Base-by-base conservation (phyloP, 2,888 invertebrate genomes). In the Atherix ibis region DNA sequence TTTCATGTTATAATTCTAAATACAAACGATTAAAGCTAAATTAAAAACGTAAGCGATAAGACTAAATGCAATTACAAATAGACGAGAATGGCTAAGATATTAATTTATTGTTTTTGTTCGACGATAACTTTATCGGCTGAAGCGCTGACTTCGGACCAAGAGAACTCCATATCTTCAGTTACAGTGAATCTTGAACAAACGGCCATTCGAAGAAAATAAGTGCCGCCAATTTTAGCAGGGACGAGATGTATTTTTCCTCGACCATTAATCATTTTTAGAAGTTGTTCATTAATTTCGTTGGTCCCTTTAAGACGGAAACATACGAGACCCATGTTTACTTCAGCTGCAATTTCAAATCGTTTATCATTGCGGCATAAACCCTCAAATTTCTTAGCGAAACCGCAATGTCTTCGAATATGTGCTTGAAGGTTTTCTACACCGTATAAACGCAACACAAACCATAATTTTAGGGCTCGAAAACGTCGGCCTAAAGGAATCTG, bases 401-500 rank as follows among this genome's bases (percentile, higher is more conserved):
- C 70, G 34, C 88, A 76, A 44, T 94, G 92, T 48, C 78, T 78
- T 44, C 92, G 70, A 35, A 95, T 91, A 52, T 76, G 73, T 5
- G 75, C 74, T 53, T 92, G 89, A 0, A 97, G 65, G 49, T 88
- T 85, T 53, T 83, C 78, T 1, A 87, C 69, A 1, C 95, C 95
- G 50, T 84, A 92, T 32, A 89, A 63, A 36, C 95, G 70, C 42
- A 95, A 60, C 1, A 94, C 94, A 53, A 95, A 95, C 95, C 95
- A 95, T 14, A 95, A 60, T 56, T 95, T 95, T 16, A 95, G 63
- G 0, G 94, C 76, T 38, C 95, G 71, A 64, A 95, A 95, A 44
- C 94, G 71, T 40, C 95, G 70, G 0, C 95, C 94, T 19, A 95
- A 60, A 4, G 94, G 92, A 43, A 95, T 92, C 66, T 94, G 92